These are phyloP conservation scores for Noctilio leporinus DNA, from an alignment of 2,113 vertebrate genomes.

Conservation along the genomic window DNA sequence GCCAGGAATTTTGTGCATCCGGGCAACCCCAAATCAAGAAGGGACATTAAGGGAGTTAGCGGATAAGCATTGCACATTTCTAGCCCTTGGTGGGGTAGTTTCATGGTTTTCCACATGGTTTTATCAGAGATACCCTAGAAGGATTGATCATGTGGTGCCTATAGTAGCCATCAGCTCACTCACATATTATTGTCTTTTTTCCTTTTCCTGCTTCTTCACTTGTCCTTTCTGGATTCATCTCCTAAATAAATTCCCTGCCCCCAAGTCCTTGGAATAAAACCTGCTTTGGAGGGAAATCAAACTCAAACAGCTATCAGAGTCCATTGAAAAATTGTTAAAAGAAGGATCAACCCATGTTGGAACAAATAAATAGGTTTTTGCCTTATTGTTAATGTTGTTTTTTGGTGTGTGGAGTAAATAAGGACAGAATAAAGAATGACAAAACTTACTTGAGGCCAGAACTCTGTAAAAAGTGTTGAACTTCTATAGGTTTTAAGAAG, in stretches of 20 bases:
- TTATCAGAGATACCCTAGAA: neutral
- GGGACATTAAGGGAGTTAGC: fast-evolving
- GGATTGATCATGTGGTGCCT: neutral
- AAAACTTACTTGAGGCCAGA: neutral
- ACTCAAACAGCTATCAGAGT: neutral
- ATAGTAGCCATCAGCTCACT: neutral
- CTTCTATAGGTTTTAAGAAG: neutral
- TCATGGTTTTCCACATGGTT: neutral
- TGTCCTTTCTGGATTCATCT: neutral
- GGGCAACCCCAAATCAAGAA: neutral
- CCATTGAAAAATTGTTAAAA: neutral
- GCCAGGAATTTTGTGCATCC: neutral
- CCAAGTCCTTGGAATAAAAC: neutral
- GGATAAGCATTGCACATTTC: neutral
- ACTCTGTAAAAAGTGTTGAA: neutral
- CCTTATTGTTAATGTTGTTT: neutral
- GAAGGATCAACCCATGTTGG: neutral
- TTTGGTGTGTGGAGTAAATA: neutral
- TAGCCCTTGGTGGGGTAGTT: neutral
- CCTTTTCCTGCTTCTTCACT: neutral
- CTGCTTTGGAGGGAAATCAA: neutral
- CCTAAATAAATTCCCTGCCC: neutral
- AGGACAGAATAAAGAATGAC: neutral
- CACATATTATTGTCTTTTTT: neutral
- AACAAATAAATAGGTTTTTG: neutral